phyloP scores from a whole-genome alignment of 2,113 vertebrate genomes.

The Alexandromys fortis region DNA sequence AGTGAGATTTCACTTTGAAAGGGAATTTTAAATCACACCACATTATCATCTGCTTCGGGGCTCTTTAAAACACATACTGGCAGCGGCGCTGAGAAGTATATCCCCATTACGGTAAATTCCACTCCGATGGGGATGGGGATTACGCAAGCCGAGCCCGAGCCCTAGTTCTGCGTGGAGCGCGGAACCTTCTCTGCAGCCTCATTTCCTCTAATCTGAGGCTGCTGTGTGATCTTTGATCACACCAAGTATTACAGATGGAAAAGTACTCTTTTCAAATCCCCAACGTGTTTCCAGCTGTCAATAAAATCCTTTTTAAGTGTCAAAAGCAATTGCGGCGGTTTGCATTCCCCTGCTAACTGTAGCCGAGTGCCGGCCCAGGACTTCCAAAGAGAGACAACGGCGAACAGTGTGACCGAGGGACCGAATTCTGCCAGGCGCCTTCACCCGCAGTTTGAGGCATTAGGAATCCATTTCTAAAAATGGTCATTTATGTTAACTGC shows the following conservation, averaged over 20 bases:
- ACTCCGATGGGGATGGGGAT: conserved; percentile 70
- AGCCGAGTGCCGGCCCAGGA: neutral
- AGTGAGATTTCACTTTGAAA: conserved; percentile 71
- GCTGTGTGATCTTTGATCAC: conserved; percentile 83
- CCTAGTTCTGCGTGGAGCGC: conserved; percentile 52
- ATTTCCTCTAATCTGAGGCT: conserved; percentile 82
- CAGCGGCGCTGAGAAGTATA: conserved; percentile 70
- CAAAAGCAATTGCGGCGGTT: conserved; percentile 80
- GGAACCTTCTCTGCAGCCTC: conserved; percentile 66
- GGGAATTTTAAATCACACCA: conserved; percentile 66
- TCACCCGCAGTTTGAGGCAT: conserved; percentile 4
- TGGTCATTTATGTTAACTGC: conserved; percentile 38
- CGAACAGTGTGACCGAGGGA: neutral
- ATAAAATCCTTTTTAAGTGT: conserved; percentile 85
- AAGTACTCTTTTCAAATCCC: conserved; percentile 85
- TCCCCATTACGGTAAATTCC: conserved; percentile 78
- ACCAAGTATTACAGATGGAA: conserved; percentile 82
- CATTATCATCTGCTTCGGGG: conserved; percentile 76
- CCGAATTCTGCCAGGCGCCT: neutral
- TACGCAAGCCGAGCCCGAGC: conserved; percentile 64
- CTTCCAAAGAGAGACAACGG: conserved; percentile 62
- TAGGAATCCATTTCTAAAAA: conserved; percentile 46
- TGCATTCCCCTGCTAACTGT: conserved; percentile 64
- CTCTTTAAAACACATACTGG: conserved; percentile 69
- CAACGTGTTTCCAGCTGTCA: conserved; percentile 79